Percentiles rank a stretch among this genome's conserved stretches.
Conservation (phyloP, 53 echinoderm and acorn worm genomes). For the Echinometra lucunter region DNA sequence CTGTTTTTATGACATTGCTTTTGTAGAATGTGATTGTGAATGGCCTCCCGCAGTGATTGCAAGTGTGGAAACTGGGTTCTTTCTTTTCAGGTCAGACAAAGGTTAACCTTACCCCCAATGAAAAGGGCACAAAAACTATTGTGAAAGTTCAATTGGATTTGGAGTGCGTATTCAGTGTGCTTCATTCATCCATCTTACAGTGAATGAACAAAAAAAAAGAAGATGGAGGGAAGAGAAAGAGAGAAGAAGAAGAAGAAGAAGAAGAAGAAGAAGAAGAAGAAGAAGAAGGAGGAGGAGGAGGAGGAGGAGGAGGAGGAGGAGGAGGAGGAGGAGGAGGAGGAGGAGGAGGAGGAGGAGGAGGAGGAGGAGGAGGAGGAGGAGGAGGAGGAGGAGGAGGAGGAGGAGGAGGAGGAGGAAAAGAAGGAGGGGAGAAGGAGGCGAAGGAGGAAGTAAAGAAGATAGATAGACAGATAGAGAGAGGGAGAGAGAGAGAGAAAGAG, state of each 20-base stretch:
- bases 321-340: not conserved
- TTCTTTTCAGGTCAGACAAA: conserved; percentile 21
- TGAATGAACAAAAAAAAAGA: not conserved
- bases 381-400: not conserved
- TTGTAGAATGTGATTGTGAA: conserved; percentile 2
- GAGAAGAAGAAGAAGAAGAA: not conserved
- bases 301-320: not conserved
- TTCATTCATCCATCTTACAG: conserved; percentile 34
- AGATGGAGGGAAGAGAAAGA: not conserved
- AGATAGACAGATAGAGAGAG: not conserved
- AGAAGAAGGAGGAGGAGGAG: too few species aligned
- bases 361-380: not conserved
- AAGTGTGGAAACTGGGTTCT: not conserved
- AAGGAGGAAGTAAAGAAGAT: too few species aligned
- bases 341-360: not conserved
- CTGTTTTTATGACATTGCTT: not conserved
- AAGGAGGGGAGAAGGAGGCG: not conserved
- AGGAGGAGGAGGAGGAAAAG: not conserved
- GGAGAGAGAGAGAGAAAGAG: not conserved
- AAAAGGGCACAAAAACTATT: conserved; percentile 45
- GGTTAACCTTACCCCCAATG: conserved; percentile 14
- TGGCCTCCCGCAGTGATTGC: not conserved
- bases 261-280: not conserved
- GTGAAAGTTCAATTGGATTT: conserved; percentile 48
- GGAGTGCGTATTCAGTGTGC: not conserved